Conservation (phyloP, 2,797 vertebrate species). For the Micromesistius poutassou region DNA sequence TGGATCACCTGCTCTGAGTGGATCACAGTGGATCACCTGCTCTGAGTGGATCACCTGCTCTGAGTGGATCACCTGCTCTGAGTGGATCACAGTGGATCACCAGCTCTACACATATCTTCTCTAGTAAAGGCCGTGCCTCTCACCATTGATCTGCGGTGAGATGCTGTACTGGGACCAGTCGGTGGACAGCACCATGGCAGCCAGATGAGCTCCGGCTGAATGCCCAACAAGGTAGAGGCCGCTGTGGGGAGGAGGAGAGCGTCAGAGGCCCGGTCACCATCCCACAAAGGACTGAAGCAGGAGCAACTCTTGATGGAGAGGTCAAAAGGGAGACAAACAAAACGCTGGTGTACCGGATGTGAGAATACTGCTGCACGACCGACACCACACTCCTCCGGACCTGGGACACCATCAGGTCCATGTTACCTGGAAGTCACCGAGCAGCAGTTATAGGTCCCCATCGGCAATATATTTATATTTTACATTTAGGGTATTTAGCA, state of each 20-base stretch:
- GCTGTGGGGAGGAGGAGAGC: slow-evolving; percentile 56
- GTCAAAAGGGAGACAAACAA: background rate
- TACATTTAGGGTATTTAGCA: background rate
- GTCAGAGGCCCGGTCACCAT: background rate
- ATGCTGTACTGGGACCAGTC: slow-evolving; percentile 80
- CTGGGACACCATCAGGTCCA: slow-evolving; percentile 89
- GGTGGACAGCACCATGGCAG: slow-evolving; percentile 85
- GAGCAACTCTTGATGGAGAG: background rate
- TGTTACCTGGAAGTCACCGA: slow-evolving; percentile 70
- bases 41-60: too few relatives aligned
- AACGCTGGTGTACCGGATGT: slow-evolving; percentile 76
- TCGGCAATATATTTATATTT: background rate
- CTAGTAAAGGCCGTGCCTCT: background rate
- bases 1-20: too few relatives aligned
- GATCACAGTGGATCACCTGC: too few relatives aligned
- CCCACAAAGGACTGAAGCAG: background rate
- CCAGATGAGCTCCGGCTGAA: slow-evolving; percentile 91
- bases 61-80: too few relatives aligned
- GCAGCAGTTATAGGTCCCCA: slow-evolving; percentile 1
- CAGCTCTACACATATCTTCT: background rate
- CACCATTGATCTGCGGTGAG: slow-evolving; percentile 85
- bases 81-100: too few relatives aligned
- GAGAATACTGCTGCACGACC: slow-evolving; percentile 72
- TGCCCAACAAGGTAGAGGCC: slow-evolving; percentile 91
- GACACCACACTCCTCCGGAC: slow-evolving; percentile 79